A percentile compares a stretch with the other conserved stretches of the same genome.
phyloP scores from a whole-genome alignment of 2,888 invertebrate genomes.

The Diadromus collaris region DNA sequence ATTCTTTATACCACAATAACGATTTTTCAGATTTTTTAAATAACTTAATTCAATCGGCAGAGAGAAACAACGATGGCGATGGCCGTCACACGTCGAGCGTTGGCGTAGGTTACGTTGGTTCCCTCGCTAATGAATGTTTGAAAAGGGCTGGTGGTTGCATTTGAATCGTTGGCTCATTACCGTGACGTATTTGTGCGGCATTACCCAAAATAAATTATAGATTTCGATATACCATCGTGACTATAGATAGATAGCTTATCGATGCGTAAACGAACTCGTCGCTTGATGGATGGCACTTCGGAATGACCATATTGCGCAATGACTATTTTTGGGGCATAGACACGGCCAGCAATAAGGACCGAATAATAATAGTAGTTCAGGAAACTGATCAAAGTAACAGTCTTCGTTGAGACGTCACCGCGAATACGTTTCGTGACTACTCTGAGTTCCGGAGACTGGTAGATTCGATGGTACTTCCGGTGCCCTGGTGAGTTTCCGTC shows the following conservation, averaged over 20 bases:
- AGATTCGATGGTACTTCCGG: slow-evolving; percentile 35
- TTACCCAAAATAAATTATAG: neutral
- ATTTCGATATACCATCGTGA: neutral
- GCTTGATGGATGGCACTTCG: neutral
- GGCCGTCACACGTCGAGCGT: neutral
- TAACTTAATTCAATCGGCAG: too few relatives aligned
- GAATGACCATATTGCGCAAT: neutral
- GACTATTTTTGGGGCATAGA: neutral
- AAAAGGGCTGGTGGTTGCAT: neutral
- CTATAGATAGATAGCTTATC: neutral
- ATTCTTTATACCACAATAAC: neutral
- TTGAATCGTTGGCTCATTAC: neutral
- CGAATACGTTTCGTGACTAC: neutral
- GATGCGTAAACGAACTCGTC: neutral
- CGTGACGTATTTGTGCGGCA: neutral
- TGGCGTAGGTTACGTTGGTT: neutral
- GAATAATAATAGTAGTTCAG: neutral
- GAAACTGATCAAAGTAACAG: neutral
- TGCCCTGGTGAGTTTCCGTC: slow-evolving; percentile 46
- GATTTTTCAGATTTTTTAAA: too few relatives aligned
- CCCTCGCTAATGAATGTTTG: slow-evolving; percentile 2
- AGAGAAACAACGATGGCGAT: neutral
- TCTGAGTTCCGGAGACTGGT: neutral
- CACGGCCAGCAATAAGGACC: neutral
- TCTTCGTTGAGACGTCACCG: neutral